These are phyloP conservation scores for Liasis olivaceus DNA, from an alignment of 2,797 vertebrate genomes.

Conservation along the genomic window DNA sequence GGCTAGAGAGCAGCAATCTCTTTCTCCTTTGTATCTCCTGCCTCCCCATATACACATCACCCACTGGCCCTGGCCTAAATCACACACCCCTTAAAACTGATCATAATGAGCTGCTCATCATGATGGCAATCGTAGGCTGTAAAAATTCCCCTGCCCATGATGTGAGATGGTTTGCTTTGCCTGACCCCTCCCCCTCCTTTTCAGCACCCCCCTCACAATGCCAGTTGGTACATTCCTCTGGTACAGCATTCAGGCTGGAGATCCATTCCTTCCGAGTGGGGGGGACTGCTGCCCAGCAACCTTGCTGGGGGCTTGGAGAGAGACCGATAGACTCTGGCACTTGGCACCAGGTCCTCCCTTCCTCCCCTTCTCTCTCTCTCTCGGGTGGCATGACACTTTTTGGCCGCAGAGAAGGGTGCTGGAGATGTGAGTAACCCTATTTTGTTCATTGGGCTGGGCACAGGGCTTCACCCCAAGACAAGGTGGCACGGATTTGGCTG, in stretches of 20 bases:
- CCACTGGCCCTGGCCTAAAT: neutral
- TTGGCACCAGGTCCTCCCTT: neutral
- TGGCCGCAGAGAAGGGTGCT: constrained; percentile 41
- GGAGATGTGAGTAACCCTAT: constrained; percentile 54
- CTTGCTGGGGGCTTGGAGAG: neutral
- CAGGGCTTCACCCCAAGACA: neutral
- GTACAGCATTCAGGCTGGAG: neutral
- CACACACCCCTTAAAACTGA: neutral
- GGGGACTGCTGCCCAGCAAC: neutral
- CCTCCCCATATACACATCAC: neutral
- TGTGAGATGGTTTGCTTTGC: neutral
- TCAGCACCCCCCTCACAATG: too few relatives aligned
- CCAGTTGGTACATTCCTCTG: neutral
- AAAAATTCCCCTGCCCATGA: neutral
- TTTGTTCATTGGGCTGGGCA: neutral
- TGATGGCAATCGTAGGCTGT: neutral
- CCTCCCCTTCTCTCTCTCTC: neutral
- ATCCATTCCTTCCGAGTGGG: neutral
- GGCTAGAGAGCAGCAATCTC: neutral
- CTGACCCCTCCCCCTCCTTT: neutral
- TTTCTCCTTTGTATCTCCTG: neutral
- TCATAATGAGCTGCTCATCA: neutral
- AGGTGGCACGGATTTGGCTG: neutral
- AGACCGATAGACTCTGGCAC: neutral
- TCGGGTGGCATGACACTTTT: constrained; percentile 48